phyloP scores from a whole-genome alignment of 2,888 invertebrate genomes.

The Allacma fusca region DNA sequence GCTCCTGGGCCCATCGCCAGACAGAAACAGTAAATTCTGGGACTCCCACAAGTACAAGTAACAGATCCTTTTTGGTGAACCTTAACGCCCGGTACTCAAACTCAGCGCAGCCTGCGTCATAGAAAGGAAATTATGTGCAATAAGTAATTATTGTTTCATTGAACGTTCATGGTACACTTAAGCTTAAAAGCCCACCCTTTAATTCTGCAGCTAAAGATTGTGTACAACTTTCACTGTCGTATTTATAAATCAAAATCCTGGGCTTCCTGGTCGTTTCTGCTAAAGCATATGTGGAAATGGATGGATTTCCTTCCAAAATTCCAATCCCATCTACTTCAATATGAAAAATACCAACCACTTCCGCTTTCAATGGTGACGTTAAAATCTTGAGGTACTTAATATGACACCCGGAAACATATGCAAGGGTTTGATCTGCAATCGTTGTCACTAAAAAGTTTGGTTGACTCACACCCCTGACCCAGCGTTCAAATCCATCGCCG shows the following conservation, averaged over 20 bases:
- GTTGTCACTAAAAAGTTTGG: slow-evolving; percentile 36
- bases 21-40: slow-evolving; percentile 53
- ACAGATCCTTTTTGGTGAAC: slow-evolving; percentile 53
- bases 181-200: slow-evolving; percentile 29
- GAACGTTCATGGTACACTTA: no score
- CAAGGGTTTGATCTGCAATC: slow-evolving; percentile 30
- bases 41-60: slow-evolving; percentile 51
- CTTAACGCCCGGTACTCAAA: slow-evolving; percentile 51
- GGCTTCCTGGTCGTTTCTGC: slow-evolving; percentile 52
- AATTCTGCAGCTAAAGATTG: slow-evolving; percentile 38
- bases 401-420: slow-evolving; percentile 44
- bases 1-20: slow-evolving; percentile 51
- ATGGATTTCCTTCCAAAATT: slow-evolving; percentile 50
- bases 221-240: slow-evolving; percentile 19
- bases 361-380: slow-evolving; percentile 13
- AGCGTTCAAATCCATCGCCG: slow-evolving; percentile 40
- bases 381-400: slow-evolving; percentile 35
- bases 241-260: slow-evolving; percentile 50
- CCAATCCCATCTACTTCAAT: slow-evolving; percentile 54
- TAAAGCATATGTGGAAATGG: slow-evolving; percentile 52
- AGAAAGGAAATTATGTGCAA: not conserved
- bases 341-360: slow-evolving; percentile 49
- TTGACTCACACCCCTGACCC: slow-evolving; percentile 42
- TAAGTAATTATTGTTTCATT: no score
- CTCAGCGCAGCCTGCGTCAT: slow-evolving; percentile 27